These are phyloP conservation scores for Chrysodeixis includens DNA, from an alignment of 2,888 invertebrate genomes.

Conservation along the genomic window DNA sequence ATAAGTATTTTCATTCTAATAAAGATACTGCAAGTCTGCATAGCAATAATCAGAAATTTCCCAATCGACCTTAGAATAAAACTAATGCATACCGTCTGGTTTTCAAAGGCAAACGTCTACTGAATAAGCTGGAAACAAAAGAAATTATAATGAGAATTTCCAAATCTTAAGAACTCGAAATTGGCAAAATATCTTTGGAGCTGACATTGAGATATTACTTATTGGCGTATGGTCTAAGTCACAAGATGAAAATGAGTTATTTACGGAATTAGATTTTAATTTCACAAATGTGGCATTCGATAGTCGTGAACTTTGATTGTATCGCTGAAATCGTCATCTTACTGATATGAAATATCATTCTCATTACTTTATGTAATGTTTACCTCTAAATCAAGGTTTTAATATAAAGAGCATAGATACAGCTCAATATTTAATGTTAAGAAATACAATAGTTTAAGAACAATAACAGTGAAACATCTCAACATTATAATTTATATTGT, in stretches of 20 bases:
- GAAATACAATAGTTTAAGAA: too few species aligned
- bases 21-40: background rate
- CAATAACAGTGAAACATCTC: too few species aligned
- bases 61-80: slow-evolving; percentile 1
- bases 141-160: slow-evolving; percentile 48
- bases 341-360: too few species aligned
- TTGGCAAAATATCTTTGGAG: slow-evolving; percentile 54
- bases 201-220: slow-evolving; percentile 58
- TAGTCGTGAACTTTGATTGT: too few species aligned
- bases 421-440: too few species aligned
- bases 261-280: too few species aligned
- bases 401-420: too few species aligned
- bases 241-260: background rate
- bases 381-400: too few species aligned
- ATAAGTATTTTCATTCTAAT: background rate
- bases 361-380: too few species aligned
- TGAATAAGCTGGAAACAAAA: slow-evolving; percentile 52
- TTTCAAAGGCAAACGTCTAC: slow-evolving; percentile 24
- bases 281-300: too few species aligned
- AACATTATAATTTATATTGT: too few species aligned
- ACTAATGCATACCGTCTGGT: slow-evolving; percentile 33
- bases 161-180: slow-evolving; percentile 52
- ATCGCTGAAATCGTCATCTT: too few species aligned
- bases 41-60: background rate
- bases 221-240: slow-evolving; percentile 40